phyloP scores from a whole-genome alignment of 2,113 vertebrate genomes.

The Zosterops japonicus region DNA sequence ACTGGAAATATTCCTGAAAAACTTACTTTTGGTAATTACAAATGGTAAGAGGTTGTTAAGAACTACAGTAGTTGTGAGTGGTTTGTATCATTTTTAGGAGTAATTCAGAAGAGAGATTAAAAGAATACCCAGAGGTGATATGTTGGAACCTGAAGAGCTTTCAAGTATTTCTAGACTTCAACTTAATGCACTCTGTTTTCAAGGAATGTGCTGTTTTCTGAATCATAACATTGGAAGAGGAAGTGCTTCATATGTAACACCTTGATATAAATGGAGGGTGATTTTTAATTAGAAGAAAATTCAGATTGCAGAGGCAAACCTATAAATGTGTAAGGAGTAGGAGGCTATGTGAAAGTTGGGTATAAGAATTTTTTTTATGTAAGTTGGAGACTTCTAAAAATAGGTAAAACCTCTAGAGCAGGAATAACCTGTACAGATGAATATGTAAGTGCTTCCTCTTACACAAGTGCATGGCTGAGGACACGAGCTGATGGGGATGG shows the following conservation, averaged over 20 bases:
- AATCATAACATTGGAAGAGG: background rate
- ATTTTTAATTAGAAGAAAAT: background rate
- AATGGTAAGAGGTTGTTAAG: background rate
- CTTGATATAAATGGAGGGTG: background rate
- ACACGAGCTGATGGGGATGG: background rate
- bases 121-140: background rate
- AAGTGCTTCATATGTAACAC: background rate
- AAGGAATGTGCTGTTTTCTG: background rate
- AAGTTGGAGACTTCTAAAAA: background rate
- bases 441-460: background rate
- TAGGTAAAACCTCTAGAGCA: background rate
- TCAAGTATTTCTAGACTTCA: background rate
- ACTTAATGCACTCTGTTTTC: background rate
- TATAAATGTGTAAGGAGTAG: background rate
- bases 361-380: background rate
- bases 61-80: background rate
- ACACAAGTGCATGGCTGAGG: accelerated
- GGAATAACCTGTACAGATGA: background rate
- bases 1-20: background rate
- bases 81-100: background rate
- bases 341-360: background rate
- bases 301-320: background rate
- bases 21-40: background rate
- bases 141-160: background rate
- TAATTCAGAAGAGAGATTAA: background rate